Conservation (phyloP, 2,888 invertebrate genomes). For the Acleris sparsana region DNA sequence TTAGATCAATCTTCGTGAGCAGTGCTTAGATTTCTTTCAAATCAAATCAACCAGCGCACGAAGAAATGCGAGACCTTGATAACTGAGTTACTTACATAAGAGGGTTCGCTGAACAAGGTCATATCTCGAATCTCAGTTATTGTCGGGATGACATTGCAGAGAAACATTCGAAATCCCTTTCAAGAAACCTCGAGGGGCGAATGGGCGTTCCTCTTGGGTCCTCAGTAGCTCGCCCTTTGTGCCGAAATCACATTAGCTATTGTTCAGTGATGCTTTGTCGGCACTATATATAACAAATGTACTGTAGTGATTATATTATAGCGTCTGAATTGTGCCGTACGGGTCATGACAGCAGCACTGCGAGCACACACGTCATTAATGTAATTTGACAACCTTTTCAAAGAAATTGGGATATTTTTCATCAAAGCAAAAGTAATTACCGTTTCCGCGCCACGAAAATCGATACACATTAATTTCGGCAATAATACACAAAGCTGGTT, state of each 20-base stretch:
- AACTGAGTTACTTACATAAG: conserved; percentile 45
- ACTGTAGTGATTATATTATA: conserved; percentile 34
- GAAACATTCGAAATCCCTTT: conserved; percentile 38
- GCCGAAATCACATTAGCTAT: conserved; percentile 65
- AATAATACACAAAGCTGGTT: conserved; percentile 70
- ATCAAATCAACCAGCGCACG: conserved; percentile 25
- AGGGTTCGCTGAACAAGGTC: conserved; percentile 56
- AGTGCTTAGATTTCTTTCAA: conserved; percentile 31
- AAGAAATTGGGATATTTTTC: conserved; percentile 6
- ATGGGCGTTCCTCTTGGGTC: conserved; percentile 43
- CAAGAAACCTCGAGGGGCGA: conserved; percentile 41
- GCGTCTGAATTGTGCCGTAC: neutral
- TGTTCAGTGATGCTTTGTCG: conserved; percentile 58
- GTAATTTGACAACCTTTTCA: conserved; percentile 4
- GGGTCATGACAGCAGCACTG: neutral
- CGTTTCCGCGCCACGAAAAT: conserved; percentile 46
- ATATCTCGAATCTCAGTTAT: conserved; percentile 53
- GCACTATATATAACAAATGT: conserved; percentile 38
- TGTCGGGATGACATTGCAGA: conserved; percentile 28
- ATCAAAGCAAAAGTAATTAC: conserved; percentile 19
- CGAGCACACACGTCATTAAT: too few relatives aligned
- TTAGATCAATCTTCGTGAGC: conserved; percentile 17
- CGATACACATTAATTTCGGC: conserved; percentile 68
- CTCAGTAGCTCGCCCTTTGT: conserved; percentile 52
- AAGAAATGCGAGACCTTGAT: conserved; percentile 45